Evolutionary conservation across 2,888 invertebrate species (phyloP).

Genomic region (Spatulosminthurus flaviceps): DNA sequence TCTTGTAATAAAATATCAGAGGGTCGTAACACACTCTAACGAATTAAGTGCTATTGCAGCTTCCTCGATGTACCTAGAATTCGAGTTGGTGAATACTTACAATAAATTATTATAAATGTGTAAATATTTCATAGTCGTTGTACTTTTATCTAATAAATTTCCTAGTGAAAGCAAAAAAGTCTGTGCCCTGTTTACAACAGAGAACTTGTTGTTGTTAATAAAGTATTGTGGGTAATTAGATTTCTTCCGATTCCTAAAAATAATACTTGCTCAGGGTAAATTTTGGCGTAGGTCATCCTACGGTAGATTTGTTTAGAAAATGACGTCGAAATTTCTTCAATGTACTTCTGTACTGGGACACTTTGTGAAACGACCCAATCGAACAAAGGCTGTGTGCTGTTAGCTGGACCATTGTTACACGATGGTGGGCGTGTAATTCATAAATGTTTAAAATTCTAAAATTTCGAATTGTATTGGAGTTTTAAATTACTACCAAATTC

Average conservation of each 20-base stretch:
- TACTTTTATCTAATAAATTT: too few relatives aligned
- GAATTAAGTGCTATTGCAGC: neutral
- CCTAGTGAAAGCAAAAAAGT: neutral
- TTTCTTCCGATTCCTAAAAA: neutral
- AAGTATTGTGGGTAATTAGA: neutral
- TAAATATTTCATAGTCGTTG: neutral
- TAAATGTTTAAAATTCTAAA: too few relatives aligned
- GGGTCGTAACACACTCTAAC: neutral
- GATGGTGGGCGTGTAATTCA: neutral
- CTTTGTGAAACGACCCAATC: neutral
- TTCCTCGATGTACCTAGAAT: neutral
- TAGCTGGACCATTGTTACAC: neutral
- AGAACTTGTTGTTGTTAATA: neutral
- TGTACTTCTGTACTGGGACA: neutral
- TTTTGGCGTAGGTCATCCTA: neutral
- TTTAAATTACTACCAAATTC: too few relatives aligned
- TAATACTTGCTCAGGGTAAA: constrained; percentile 6
- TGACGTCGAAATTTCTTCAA: neutral
- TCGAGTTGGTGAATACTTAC: too few relatives aligned
- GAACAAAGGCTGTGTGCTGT: constrained; percentile 14
- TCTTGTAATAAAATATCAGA: neutral
- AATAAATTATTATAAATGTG: neutral
- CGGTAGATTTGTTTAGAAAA: neutral
- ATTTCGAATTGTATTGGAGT: too few relatives aligned
- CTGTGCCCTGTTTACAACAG: too few relatives aligned